A percentile compares a stretch with the other conserved stretches of the same genome.
Evolutionary conservation across 2,797 vertebrate species (phyloP).

Genomic region (Oryzias dopingdopingensis): DNA sequence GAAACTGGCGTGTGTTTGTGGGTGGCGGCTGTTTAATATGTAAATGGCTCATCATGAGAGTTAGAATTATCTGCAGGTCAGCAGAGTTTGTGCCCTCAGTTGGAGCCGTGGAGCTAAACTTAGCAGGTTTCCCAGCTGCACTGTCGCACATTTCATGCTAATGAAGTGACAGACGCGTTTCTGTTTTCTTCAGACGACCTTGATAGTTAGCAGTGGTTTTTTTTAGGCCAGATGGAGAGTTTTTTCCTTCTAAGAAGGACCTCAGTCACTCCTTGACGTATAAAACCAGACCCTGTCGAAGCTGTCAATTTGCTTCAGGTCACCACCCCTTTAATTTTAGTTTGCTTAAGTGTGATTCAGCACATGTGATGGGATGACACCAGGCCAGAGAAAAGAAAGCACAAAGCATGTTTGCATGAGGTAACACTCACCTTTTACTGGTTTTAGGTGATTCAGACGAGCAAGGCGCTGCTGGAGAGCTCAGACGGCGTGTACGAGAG

Average conservation of each 20-base stretch:
- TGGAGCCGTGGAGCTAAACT: conserved; percentile 45
- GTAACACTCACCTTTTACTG: conserved; percentile 6
- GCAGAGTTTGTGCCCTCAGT: conserved; percentile 42
- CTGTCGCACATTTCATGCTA: conserved; percentile 33
- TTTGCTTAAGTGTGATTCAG: conserved; percentile 37
- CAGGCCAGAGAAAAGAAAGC: too few species aligned
- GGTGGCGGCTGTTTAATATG: conserved; percentile 42
- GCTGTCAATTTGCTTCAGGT: conserved; percentile 42
- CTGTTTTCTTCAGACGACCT: conserved; percentile 16
- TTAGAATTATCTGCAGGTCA: conserved; percentile 55
- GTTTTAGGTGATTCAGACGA: conserved; percentile 92
- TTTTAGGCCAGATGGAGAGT: conserved; percentile 9
- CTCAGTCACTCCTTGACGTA: conserved; percentile 1
- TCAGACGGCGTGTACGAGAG: conserved; percentile 87
- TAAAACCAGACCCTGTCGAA: conserved; percentile 34
- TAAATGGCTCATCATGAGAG: conserved; percentile 42
- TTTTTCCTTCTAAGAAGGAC: neutral
- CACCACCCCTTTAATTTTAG: conserved; percentile 59
- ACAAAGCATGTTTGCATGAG: too few species aligned
- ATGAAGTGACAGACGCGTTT: conserved; percentile 27
- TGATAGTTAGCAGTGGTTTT: conserved; percentile 15
- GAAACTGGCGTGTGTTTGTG: neutral
- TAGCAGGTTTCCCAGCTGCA: conserved; percentile 42
- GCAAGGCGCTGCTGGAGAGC: conserved; percentile 87
- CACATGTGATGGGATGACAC: conserved; percentile 15